Evolutionary conservation across 2,888 invertebrate species (phyloP).

Genomic region (Prenolepis imparis): DNA sequence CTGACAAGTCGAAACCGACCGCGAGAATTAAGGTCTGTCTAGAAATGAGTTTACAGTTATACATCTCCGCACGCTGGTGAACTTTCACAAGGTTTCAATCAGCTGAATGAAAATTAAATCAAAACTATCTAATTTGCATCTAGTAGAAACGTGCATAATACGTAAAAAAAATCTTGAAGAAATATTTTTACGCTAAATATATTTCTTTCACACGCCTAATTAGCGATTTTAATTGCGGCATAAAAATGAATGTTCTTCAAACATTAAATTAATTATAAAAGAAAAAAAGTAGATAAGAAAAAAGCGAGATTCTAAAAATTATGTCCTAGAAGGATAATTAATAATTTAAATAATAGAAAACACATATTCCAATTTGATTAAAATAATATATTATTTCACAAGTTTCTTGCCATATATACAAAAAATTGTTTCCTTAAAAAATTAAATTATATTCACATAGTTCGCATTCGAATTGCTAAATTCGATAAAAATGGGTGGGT

Average conservation of each 20-base stretch:
- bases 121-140: constrained; percentile 20
- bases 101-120: background rate
- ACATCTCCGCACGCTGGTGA: background rate
- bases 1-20: background rate
- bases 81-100: background rate
- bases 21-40: constrained; percentile 12
- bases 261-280: background rate
- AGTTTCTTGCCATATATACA: background rate
- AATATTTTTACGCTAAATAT: background rate
- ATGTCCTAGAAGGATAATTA: background rate
- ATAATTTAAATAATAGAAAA: background rate
- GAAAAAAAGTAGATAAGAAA: background rate
- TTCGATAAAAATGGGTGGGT: background rate
- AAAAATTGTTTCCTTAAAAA: background rate
- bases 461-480: background rate
- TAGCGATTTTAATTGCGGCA: background rate
- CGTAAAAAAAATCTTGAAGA: background rate
- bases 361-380: background rate
- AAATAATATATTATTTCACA: constrained; percentile 5
- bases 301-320: background rate
- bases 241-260: too few species aligned
- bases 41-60: constrained; percentile 31
- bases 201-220: background rate
- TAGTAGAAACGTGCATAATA: background rate
- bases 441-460: background rate